Percentiles rank a stretch among this genome's conserved stretches.
Evolutionary conservation across 2,888 invertebrate genomes (phyloP).

Genomic region (Chorisops tibialis): DNA sequence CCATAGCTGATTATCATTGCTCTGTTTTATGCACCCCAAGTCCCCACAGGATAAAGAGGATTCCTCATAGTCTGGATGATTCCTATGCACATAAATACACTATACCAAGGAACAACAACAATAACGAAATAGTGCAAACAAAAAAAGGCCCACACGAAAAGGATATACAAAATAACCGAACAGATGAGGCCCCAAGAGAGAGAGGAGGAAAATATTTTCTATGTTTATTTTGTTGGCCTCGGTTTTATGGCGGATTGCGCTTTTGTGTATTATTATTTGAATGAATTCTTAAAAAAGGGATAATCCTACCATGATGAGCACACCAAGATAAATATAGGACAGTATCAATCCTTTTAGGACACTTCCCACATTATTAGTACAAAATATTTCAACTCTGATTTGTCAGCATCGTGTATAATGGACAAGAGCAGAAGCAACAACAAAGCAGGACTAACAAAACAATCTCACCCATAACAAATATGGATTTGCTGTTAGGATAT

Average conservation of each 20-base stretch:
- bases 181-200: slow-evolving; percentile 12
- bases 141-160: neutral
- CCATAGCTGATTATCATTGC: slow-evolving; percentile 26
- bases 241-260: slow-evolving; percentile 28
- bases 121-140: neutral
- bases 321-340: slow-evolving; percentile 20
- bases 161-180: slow-evolving; percentile 1
- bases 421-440: slow-evolving; percentile 11
- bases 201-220: slow-evolving; percentile 13
- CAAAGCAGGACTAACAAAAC: slow-evolving; percentile 11
- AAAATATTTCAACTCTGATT: slow-evolving; percentile 23
- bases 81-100: neutral
- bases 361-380: slow-evolving; percentile 4
- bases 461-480: no score
- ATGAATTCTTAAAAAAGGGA: slow-evolving; percentile 26
- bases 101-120: neutral
- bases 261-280: slow-evolving; percentile 27
- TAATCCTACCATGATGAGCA: slow-evolving; percentile 27
- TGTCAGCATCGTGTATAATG: slow-evolving; percentile 8
- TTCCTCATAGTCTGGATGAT: slow-evolving; percentile 1
- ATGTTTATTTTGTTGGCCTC: slow-evolving; percentile 25
- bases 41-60: slow-evolving; percentile 21
- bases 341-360: slow-evolving; percentile 14
- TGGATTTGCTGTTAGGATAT: slow-evolving; percentile 1
- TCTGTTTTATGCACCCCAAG: neutral